Conservation (phyloP, 1,140 invertebrate species). For the Pseudobourletiella spinata region DNA sequence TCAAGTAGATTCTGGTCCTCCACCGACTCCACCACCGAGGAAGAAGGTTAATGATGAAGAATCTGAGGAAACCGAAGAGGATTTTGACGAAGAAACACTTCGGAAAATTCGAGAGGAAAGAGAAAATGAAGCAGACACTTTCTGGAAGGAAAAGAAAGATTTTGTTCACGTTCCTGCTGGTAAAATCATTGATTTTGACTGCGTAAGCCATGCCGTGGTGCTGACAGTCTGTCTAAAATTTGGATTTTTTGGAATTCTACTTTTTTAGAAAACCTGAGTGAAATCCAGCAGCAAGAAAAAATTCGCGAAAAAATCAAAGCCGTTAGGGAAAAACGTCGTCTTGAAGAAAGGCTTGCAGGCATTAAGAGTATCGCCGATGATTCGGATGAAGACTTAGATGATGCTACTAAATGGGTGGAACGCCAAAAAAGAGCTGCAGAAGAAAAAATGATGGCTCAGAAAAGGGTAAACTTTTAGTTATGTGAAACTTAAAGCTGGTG, state of each 20-base stretch:
- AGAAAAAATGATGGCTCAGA: conserved; percentile 76
- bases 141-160: conserved; percentile 65
- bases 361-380: conserved; percentile 62
- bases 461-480: conserved; percentile 63
- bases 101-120: conserved; percentile 29
- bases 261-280: conserved; percentile 54
- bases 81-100: conserved; percentile 33
- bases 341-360: conserved; percentile 61
- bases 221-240: too few relatives aligned
- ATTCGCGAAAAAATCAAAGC: conserved; percentile 67
- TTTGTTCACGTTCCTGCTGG: conserved; percentile 87
- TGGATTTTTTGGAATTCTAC: too few relatives aligned
- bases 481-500: too few relatives aligned
- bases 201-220: too few relatives aligned
- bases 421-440: conserved; percentile 65
- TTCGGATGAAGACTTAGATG: conserved; percentile 58
- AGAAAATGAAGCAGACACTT: conserved; percentile 39
- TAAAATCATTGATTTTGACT: too few relatives aligned
- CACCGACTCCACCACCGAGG: conserved; percentile 3
- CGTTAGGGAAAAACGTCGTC: conserved; percentile 66
- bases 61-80: conserved; percentile 38
- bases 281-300: conserved; percentile 69
- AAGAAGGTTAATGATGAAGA: conserved; percentile 17
- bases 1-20: conserved; percentile 50
- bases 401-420: conserved; percentile 67